A percentile compares a stretch with the other conserved stretches of the same genome.
phyloP scores from a whole-genome alignment of 2,113 vertebrate species.

The Peucedramus taeniatus region DNA sequence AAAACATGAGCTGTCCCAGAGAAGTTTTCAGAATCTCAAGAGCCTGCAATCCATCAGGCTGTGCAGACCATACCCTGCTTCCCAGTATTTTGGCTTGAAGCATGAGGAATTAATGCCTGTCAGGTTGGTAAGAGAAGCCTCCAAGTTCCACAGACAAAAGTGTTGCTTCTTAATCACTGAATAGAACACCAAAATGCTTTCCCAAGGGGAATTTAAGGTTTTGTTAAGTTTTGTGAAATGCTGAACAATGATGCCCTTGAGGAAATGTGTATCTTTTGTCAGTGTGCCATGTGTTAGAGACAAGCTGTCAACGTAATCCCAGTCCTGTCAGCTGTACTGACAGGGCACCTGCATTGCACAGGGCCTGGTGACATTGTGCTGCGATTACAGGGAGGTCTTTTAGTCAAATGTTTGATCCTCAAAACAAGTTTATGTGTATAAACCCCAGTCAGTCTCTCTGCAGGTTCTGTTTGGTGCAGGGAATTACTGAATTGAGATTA shows the following conservation, averaged over 20 bases:
- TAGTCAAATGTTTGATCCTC: background rate
- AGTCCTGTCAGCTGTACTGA: background rate
- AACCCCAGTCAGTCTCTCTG: background rate
- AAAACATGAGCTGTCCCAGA: background rate
- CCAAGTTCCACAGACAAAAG: background rate
- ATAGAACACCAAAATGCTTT: background rate
- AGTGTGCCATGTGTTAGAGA: background rate
- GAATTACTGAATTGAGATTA: background rate
- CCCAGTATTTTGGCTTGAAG: background rate
- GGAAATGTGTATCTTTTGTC: constrained; percentile 29
- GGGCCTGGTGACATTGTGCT: background rate
- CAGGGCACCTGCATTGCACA: background rate
- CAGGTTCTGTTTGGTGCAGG: background rate
- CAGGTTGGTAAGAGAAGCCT: background rate
- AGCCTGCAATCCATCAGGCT: background rate
- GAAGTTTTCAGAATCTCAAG: background rate
- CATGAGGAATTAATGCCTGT: background rate
- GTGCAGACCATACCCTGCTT: background rate
- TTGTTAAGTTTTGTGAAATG: constrained; percentile 19
- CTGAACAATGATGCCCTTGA: background rate
- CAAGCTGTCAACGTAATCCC: background rate
- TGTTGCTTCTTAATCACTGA: background rate
- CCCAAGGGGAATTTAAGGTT: background rate
- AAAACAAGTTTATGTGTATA: background rate
- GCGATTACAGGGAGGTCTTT: background rate